Percentiles rank a stretch among this genome's conserved stretches.
Conservation (phyloP, 2,113 vertebrate genomes). For the Oncorhynchus nerka region DNA sequence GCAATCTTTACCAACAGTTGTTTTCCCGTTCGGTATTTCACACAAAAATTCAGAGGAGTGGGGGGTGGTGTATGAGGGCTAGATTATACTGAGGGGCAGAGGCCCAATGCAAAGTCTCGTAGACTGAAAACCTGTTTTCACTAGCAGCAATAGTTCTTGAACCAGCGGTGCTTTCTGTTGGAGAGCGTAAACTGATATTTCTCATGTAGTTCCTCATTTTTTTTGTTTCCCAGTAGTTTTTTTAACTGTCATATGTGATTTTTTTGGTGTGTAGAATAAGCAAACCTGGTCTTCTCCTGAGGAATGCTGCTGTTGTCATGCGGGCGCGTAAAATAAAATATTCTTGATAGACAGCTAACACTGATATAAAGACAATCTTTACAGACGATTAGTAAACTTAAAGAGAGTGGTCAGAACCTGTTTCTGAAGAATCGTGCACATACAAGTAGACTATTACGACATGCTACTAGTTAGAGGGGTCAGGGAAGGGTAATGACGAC, state of each 20-base stretch:
- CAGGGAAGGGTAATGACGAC: slow-evolving; percentile 60
- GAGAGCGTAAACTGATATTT: slow-evolving; percentile 34
- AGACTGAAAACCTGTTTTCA: slow-evolving; percentile 27
- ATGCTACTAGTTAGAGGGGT: slow-evolving; percentile 84
- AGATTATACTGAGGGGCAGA: slow-evolving; percentile 16
- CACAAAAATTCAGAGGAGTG: slow-evolving; percentile 21
- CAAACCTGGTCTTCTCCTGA: slow-evolving; percentile 66
- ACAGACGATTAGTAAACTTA: slow-evolving; percentile 73
- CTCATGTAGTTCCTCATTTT: slow-evolving; percentile 27
- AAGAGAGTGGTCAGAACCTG: slow-evolving; percentile 61
- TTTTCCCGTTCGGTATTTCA: slow-evolving; percentile 27
- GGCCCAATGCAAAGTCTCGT: slow-evolving; percentile 22
- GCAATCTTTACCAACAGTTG: slow-evolving; percentile 14
- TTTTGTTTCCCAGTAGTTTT: slow-evolving; percentile 37
- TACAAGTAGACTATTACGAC: slow-evolving; percentile 85
- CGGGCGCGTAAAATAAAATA: slow-evolving; percentile 39
- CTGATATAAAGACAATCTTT: slow-evolving; percentile 67
- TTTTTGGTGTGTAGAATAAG: slow-evolving; percentile 29
- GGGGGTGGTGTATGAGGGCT: slow-evolving; percentile 18
- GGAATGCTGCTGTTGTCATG: slow-evolving; percentile 65
- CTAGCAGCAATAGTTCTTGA: slow-evolving; percentile 59
- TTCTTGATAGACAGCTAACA: slow-evolving; percentile 75
- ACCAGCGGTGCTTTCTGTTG: slow-evolving; percentile 35
- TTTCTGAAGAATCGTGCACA: slow-evolving; percentile 79
- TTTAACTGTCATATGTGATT: slow-evolving; percentile 1